Conservation (phyloP, 2,797 vertebrate genomes). For the Xyrichtys novacula region DNA sequence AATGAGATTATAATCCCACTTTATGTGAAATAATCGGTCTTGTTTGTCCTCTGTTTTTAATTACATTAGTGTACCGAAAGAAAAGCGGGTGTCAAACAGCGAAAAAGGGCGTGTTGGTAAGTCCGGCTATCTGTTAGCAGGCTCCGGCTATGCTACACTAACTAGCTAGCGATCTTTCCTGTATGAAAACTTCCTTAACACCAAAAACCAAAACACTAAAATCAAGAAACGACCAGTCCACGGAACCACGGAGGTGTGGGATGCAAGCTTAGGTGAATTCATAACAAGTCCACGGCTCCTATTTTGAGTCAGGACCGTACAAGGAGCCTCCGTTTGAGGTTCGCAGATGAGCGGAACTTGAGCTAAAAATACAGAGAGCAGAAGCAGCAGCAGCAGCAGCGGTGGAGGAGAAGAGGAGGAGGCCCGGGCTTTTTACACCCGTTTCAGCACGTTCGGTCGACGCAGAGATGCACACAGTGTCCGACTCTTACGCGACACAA, state of each 20-base stretch:
- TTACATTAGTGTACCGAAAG: neutral
- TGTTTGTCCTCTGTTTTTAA: fast-evolving
- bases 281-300: constrained; percentile 62
- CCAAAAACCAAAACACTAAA: neutral
- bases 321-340: constrained; percentile 80
- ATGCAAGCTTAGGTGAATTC: constrained; percentile 29
- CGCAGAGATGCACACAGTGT: neutral
- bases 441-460: neutral
- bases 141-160: constrained; percentile 65
- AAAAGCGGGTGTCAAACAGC: constrained; percentile 7
- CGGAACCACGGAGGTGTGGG: neutral
- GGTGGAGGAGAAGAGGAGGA: constrained; percentile 50
- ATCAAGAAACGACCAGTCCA: neutral
- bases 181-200: constrained; percentile 68
- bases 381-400: constrained; percentile 59
- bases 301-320: constrained; percentile 84
- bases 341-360: constrained; percentile 83
- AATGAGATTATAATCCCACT: neutral
- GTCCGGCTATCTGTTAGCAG: constrained; percentile 56
- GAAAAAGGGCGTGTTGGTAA: constrained; percentile 75
- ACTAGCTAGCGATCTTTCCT: constrained; percentile 52
- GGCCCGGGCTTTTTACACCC: constrained; percentile 43
- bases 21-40: neutral
- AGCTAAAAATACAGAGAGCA: constrained; percentile 85
- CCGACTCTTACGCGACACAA: fast-evolving